phyloP scores from a whole-genome alignment of 2,888 invertebrate species.

The Acanthosepion lycidas region DNA sequence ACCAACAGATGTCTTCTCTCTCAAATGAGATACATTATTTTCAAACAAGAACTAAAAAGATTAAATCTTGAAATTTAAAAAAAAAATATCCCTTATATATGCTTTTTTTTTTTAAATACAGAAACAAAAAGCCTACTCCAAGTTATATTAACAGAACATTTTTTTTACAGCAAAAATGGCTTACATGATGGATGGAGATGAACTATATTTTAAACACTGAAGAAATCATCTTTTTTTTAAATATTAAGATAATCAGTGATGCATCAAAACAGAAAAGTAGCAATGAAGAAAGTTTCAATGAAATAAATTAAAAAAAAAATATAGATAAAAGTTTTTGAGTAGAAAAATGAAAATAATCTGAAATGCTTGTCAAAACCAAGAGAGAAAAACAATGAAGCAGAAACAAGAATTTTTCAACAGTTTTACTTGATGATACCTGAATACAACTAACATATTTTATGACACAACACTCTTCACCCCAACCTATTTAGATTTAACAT shows the following conservation, averaged over 20 bases:
- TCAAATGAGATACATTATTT: too few species aligned
- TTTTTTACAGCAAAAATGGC: background rate
- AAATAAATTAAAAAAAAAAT: background rate
- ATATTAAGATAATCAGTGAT: background rate
- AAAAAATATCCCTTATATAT: too few species aligned
- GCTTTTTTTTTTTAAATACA: too few species aligned
- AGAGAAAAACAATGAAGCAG: background rate
- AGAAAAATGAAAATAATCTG: background rate
- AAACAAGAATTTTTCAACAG: too few species aligned
- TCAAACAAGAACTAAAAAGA: too few species aligned
- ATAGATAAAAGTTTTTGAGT: too few species aligned
- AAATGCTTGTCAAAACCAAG: background rate
- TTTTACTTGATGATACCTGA: too few species aligned
- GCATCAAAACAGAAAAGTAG: background rate
- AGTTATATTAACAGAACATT: background rate
- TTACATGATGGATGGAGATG: background rate
- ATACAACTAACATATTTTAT: too few species aligned
- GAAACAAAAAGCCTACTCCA: background rate
- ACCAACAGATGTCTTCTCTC: too few species aligned
- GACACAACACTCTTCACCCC: too few species aligned
- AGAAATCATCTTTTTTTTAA: background rate
- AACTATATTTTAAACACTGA: background rate
- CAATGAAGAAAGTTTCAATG: background rate
- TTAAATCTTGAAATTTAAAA: too few species aligned
- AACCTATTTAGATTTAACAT: too few species aligned